Conservation (phyloP, 2,888 invertebrate genomes). For the Azorinus chamasolen region DNA sequence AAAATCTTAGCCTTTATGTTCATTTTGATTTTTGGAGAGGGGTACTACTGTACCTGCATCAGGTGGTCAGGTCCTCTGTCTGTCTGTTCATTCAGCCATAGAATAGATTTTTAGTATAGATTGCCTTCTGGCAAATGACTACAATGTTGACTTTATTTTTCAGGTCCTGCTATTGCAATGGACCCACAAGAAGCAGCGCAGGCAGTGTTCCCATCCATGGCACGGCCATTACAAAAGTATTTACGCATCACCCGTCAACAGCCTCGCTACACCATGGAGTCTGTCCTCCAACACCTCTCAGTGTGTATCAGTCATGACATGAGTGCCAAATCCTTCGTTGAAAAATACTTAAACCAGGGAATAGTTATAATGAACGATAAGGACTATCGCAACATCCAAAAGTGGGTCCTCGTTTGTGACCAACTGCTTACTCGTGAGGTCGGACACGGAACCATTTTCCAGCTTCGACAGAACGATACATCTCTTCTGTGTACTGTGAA, state of each 20-base stretch:
- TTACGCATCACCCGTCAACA: conserved; percentile 98
- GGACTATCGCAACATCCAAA: conserved; percentile 89
- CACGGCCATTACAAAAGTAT: conserved; percentile 98
- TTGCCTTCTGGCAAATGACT: no score
- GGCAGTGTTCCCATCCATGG: conserved; percentile 98
- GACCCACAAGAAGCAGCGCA: conserved; percentile 98
- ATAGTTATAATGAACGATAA: conserved; percentile 88
- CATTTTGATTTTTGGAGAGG: no score
- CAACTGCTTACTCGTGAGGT: conserved; percentile 95
- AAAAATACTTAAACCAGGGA: conserved; percentile 95
- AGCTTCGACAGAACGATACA: conserved; percentile 91
- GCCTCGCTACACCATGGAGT: conserved; percentile 97
- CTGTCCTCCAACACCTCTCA: conserved; percentile 95
- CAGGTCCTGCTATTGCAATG: conserved; percentile 92
- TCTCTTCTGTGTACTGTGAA: conserved; percentile 95
- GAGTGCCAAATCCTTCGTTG: conserved; percentile 97
- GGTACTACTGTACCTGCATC: no score
- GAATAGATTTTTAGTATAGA: no score
- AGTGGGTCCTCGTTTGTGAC: conserved; percentile 98
- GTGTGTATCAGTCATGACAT: conserved; percentile 97
- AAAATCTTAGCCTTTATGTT: no score
- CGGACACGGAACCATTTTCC: conserved; percentile 94
- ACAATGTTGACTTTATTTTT: no score
- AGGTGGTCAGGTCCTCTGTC: no score
- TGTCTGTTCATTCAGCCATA: no score